A percentile compares a stretch with the other conserved stretches of the same genome.
phyloP scores from a whole-genome alignment of 2,113 vertebrate genomes.

The Microtus montanus region DNA sequence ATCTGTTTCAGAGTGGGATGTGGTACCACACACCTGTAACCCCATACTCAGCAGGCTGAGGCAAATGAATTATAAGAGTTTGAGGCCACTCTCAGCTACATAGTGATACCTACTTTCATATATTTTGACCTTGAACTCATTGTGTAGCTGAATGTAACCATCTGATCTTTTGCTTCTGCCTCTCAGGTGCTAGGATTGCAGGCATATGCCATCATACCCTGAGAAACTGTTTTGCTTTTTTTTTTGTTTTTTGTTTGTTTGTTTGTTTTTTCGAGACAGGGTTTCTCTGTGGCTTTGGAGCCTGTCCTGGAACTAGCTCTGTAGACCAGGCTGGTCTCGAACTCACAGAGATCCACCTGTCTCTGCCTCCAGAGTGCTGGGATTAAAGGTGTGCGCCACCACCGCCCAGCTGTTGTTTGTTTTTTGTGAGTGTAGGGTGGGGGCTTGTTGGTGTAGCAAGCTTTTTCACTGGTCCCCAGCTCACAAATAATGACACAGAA shows the following conservation, averaged over 20 bases:
- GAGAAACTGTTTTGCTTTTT: too few relatives aligned
- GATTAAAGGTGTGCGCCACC: too few relatives aligned
- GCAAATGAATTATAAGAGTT: background rate
- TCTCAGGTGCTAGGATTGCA: background rate
- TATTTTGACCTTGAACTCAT: background rate
- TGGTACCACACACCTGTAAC: background rate
- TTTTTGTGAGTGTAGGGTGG: too few relatives aligned
- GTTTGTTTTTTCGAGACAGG: too few relatives aligned
- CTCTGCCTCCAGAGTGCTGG: too few relatives aligned
- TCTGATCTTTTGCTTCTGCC: background rate
- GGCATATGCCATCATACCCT: background rate
- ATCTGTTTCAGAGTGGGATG: constrained; percentile 15
- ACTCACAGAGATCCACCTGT: too few relatives aligned
- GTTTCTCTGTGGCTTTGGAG: too few relatives aligned
- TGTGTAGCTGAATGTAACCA: background rate
- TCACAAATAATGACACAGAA: background rate
- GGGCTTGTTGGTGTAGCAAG: too few relatives aligned
- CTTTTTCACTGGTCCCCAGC: background rate
- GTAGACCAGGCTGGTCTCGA: too few relatives aligned
- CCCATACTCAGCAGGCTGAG: background rate
- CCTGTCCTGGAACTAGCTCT: too few relatives aligned
- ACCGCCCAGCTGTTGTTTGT: too few relatives aligned
- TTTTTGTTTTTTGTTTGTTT: too few relatives aligned
- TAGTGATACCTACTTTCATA: background rate
- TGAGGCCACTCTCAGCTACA: background rate